These are phyloP conservation scores for Rafetus swinhoei DNA, from an alignment of 2,113 vertebrate species.

Conservation along the genomic window DNA sequence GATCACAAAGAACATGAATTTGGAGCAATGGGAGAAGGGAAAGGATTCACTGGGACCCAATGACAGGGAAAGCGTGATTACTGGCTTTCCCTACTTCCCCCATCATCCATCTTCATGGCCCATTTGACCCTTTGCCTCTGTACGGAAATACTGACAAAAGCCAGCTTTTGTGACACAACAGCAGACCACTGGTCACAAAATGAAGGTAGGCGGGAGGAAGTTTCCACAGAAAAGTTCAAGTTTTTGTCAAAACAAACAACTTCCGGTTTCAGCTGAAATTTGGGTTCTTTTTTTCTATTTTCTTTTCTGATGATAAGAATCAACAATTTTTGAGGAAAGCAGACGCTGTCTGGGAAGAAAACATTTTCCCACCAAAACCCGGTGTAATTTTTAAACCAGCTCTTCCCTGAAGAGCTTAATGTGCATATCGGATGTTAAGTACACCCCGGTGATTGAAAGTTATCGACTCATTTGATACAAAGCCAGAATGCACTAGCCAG, in stretches of 20 bases:
- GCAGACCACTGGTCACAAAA: neutral
- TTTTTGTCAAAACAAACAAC: neutral
- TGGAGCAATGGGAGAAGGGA: neutral
- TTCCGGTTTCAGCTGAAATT: neutral
- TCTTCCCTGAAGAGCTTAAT: neutral
- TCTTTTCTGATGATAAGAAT: neutral
- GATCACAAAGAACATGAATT: neutral
- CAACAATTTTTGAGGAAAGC: neutral
- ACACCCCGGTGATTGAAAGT: fast-evolving
- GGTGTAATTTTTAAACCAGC: neutral
- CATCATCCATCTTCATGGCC: neutral
- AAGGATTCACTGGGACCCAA: neutral
- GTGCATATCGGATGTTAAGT: neutral
- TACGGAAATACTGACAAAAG: neutral
- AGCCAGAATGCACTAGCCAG: neutral
- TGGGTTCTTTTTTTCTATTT: neutral
- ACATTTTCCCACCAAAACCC: neutral
- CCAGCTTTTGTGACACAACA: neutral
- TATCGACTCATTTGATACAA: fast-evolving
- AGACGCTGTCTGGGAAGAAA: neutral
- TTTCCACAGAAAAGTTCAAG: neutral
- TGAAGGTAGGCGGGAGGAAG: too few relatives aligned
- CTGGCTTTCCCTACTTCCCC: neutral
- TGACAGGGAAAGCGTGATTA: neutral
- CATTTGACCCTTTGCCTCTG: neutral